A percentile compares a stretch with the other conserved stretches of the same genome.
phyloP scores from a whole-genome alignment of 2,888 invertebrate species.

The Reticulitermes lucifugus region DNA sequence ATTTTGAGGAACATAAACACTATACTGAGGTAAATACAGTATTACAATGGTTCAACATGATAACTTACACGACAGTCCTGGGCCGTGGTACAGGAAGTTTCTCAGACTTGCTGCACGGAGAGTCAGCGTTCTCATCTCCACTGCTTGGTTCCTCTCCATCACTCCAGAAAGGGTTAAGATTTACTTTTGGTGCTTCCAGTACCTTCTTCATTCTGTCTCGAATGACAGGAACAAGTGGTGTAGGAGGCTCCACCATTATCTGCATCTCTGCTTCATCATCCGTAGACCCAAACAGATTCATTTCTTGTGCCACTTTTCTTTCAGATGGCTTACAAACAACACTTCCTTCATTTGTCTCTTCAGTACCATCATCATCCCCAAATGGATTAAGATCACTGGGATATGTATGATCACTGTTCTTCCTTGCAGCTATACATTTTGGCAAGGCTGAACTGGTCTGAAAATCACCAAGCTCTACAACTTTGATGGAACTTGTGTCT shows the following conservation, averaged over 20 bases:
- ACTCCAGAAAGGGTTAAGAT: conserved; percentile 79
- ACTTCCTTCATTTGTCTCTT: conserved; percentile 59
- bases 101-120: neutral
- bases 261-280: conserved; percentile 69
- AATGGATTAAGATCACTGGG: conserved; percentile 89
- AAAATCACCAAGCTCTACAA: neutral
- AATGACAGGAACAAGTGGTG: conserved; percentile 34
- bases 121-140: conserved; percentile 64
- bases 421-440: no score
- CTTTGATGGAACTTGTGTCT: neutral
- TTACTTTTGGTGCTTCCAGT: conserved; percentile 66
- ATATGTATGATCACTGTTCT: conserved; percentile 64
- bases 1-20: neutral
- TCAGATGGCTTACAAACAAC: neutral
- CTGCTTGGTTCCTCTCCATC: conserved; percentile 75
- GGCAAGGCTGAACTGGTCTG: neutral
- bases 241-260: conserved; percentile 51
- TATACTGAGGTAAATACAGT: neutral
- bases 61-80: conserved; percentile 62
- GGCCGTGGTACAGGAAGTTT: conserved; percentile 65
- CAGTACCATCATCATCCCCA: conserved; percentile 72
- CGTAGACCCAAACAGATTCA: conserved; percentile 75
- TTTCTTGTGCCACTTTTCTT: neutral
- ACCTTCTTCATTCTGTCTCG: neutral
- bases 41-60: neutral